Conservation (phyloP, 2,888 invertebrate genomes). For the Aplocera efformata region DNA sequence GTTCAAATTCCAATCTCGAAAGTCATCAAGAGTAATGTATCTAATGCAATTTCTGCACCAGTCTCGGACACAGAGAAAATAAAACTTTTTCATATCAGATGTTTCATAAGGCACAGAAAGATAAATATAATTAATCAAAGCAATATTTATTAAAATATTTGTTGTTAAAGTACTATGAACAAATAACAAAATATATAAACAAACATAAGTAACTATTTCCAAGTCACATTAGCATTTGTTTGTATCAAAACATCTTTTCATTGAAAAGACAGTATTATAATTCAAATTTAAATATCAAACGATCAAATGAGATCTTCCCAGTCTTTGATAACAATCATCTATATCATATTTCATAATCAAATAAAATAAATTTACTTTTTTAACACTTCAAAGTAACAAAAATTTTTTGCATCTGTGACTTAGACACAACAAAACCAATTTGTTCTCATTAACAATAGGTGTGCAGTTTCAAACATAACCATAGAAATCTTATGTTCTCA, state of each 20-base stretch:
- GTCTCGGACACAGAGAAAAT: too few species aligned
- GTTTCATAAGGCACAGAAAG: not conserved
- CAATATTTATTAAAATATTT: slow-evolving; percentile 70
- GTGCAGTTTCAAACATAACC: slow-evolving; percentile 56
- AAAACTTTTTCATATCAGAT: too few species aligned
- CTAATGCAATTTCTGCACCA: too few species aligned
- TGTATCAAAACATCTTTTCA: slow-evolving; percentile 12
- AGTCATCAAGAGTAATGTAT: too few species aligned
- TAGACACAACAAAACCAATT: slow-evolving; percentile 55
- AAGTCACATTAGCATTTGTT: slow-evolving; percentile 61
- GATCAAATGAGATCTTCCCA: slow-evolving; percentile 47
- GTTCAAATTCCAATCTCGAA: too few species aligned
- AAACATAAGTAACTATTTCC: slow-evolving; percentile 69
- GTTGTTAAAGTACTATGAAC: slow-evolving; percentile 61
- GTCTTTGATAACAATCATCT: slow-evolving; percentile 24
- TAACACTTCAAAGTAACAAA: not conserved
- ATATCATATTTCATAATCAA: too few species aligned
- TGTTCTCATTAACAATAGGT: slow-evolving; percentile 52
- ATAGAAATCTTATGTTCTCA: slow-evolving; percentile 45
- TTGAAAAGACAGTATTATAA: slow-evolving; percentile 8
- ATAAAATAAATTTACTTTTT: not conserved
- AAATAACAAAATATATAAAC: slow-evolving; percentile 76
- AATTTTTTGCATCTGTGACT: slow-evolving; percentile 54
- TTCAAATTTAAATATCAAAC: slow-evolving; percentile 26
- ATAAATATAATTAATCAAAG: slow-evolving; percentile 43